Conservation (phyloP, 2,113 vertebrate genomes). For the Bubalus kerabau region DNA sequence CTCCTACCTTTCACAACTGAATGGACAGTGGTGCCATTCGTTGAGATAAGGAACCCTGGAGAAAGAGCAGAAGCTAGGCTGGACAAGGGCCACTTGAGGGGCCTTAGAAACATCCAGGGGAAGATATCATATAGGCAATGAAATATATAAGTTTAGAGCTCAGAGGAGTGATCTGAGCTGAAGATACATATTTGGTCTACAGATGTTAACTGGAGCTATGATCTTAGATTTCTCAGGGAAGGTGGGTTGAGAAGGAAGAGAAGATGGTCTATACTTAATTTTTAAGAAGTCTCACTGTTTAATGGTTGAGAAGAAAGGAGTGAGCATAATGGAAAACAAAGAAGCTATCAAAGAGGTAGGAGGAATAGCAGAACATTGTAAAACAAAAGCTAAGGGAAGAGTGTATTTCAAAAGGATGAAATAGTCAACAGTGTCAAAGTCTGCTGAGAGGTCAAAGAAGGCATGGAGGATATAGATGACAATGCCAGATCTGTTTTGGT, state of each 20-base stretch:
- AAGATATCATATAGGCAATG: background rate
- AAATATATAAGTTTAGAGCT: background rate
- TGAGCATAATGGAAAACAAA: background rate
- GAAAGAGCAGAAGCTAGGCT: background rate
- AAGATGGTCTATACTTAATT: background rate
- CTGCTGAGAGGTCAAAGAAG: background rate
- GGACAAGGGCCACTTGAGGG: background rate
- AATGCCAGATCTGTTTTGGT: background rate
- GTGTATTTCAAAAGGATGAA: background rate
- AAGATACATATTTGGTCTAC: background rate
- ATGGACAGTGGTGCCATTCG: background rate
- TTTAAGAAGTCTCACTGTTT: background rate
- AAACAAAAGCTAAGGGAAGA: background rate
- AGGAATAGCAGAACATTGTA: background rate
- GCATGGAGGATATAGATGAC: background rate
- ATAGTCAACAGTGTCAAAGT: background rate
- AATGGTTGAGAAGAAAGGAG: background rate
- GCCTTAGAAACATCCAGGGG: background rate
- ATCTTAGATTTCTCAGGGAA: background rate
- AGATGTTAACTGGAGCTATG: background rate
- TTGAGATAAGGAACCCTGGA: background rate
- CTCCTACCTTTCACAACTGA: background rate
- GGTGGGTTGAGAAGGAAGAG: background rate
- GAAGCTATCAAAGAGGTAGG: background rate
- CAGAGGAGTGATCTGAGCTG: background rate